Percentiles rank a stretch among this genome's conserved stretches.
Evolutionary conservation across 2,797 vertebrate species (phyloP).

Genomic region (Gallirallus australis): DNA sequence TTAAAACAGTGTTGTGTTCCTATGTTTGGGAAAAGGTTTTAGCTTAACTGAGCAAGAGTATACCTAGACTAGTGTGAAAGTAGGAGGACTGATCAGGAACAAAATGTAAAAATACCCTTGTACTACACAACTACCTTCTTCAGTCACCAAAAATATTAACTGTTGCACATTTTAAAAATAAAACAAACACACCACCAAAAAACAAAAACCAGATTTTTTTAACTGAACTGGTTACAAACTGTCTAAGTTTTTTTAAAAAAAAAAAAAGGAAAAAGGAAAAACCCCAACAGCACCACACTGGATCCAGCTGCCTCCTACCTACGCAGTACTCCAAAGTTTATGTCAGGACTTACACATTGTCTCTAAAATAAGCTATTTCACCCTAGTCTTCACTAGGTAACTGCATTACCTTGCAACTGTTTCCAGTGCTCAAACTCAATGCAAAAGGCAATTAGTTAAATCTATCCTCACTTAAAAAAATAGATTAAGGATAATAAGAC

Average conservation of each 20-base stretch:
- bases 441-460: slow-evolving; percentile 21
- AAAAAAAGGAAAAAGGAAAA: neutral
- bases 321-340: neutral
- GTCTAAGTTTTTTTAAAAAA: neutral
- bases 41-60: slow-evolving; percentile 86
- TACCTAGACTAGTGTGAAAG: slow-evolving; percentile 52
- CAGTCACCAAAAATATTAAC: neutral
- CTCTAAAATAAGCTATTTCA: neutral
- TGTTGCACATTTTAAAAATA: neutral
- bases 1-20: slow-evolving; percentile 83
- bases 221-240: slow-evolving; percentile 24
- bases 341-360: neutral
- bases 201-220: neutral
- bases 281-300: neutral
- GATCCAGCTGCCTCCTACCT: neutral
- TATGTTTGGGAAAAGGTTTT: slow-evolving; percentile 83
- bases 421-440: neutral
- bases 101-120: slow-evolving; percentile 23
- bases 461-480: neutral
- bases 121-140: neutral
- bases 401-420: neutral
- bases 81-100: neutral
- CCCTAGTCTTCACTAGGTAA: neutral
- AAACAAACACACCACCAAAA: neutral
- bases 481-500: slow-evolving; percentile 3